phyloP scores from a whole-genome alignment of 1,140 invertebrate genomes.

The Condylostylus longicornis region DNA sequence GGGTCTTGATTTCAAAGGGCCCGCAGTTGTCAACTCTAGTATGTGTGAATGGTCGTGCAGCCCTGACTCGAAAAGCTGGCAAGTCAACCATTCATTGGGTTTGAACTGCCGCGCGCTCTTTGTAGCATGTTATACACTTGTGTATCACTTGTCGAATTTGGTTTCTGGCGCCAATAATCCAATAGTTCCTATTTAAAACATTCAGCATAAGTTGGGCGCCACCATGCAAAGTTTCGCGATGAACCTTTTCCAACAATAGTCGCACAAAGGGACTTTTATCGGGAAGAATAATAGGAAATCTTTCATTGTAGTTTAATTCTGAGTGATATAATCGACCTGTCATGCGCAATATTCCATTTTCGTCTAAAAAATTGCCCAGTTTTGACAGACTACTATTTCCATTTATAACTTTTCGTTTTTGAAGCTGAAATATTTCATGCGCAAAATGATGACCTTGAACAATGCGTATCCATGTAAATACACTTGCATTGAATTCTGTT shows the following conservation, averaged over 20 bases:
- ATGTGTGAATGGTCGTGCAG: conserved; percentile 12
- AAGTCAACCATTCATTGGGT: conserved; percentile 24
- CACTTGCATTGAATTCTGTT: not conserved
- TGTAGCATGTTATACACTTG: not conserved
- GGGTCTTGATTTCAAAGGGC: conserved; percentile 14
- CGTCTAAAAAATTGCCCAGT: conserved; percentile 10
- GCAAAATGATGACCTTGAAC: not conserved
- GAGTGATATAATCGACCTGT: conserved; percentile 11
- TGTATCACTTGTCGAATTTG: conserved; percentile 6
- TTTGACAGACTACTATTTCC: conserved; percentile 2
- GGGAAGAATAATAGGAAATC: conserved; percentile 10
- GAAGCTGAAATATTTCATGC: not conserved
- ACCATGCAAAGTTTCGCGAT: conserved; percentile 8
- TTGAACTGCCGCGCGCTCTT: too few relatives aligned
- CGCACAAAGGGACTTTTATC: not conserved
- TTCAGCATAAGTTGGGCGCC: conserved; percentile 11
- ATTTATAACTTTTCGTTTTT: not conserved
- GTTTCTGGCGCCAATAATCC: conserved; percentile 12
- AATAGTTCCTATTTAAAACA: conserved; percentile 10
- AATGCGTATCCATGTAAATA: not conserved
- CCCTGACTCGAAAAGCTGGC: conserved; percentile 15
- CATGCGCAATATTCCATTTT: conserved; percentile 11
- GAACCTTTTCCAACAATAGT: conserved; percentile 5
- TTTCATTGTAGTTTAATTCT: conserved; percentile 1
- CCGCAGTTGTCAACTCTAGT: conserved; percentile 24